These are phyloP conservation scores for Percina caprodes DNA, from an alignment of 2,113 vertebrate genomes.

Conservation along the genomic window DNA sequence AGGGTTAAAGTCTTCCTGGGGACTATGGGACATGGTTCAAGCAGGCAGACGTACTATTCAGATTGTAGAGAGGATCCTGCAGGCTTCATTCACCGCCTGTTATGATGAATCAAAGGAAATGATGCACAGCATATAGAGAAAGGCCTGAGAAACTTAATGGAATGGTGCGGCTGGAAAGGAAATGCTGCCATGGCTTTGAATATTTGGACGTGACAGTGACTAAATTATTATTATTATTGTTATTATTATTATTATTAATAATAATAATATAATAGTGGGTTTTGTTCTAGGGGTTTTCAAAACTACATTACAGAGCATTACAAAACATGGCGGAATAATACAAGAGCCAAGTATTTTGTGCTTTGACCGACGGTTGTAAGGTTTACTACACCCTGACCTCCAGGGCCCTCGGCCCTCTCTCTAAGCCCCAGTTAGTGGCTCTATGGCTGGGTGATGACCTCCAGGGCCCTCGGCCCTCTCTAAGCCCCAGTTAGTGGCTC, in stretches of 20 bases:
- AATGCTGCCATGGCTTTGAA: not conserved
- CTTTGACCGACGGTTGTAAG: not conserved
- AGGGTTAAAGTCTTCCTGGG: not conserved
- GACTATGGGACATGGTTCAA: not conserved
- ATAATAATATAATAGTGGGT: not conserved
- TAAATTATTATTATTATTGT: not conserved
- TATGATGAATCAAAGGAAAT: not conserved
- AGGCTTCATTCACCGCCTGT: not conserved
- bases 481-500: no score
- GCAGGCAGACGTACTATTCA: not conserved
- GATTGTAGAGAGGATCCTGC: not conserved
- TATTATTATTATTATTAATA: no score
- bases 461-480: no score
- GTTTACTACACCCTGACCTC: no score
- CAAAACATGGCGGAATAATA: not conserved
- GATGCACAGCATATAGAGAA: not conserved
- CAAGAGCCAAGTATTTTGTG: not conserved
- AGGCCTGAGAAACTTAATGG: not conserved
- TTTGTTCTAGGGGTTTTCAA: not conserved
- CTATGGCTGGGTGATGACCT: no score
- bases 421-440: no score
- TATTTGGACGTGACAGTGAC: not conserved
- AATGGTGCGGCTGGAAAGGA: not conserved
- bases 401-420: no score
- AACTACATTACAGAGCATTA: not conserved